Base-by-base conservation (phyloP, 92 coral and sea anemone species). In the Zoanthus sociatus region DNA sequence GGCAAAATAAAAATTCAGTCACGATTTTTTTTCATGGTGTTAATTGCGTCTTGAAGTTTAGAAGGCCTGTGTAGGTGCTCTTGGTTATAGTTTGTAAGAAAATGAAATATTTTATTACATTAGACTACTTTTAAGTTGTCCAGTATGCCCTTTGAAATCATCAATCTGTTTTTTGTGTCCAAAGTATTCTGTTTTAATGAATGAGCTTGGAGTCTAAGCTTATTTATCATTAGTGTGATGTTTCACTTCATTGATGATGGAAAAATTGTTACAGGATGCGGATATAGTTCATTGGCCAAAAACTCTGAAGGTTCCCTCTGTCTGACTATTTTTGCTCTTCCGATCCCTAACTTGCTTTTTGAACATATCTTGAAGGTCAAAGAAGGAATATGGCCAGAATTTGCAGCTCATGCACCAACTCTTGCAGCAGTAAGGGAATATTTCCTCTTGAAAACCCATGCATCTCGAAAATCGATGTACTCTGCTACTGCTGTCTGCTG, bases 361-460 rank as follows among this genome's bases (percentile, higher is more conserved):
- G 67, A 90, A 88, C 71, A 77, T 94, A 82, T 94, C 91, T 92
- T 92, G 17, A 92, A 94, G 98, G 98, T 92, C 98, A 90, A 90
- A 84, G 88, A 94, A 92, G 48, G 98, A 94, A 79, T 94, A 90
- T 88, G 92, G 93, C 82, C 93, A 94, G 86, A 94, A 93, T 92
- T 90, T 94, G 82, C 98, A 94, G 95, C 98, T 94, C 21, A 90
- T 94, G 89, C 98, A 94, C 88, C 98, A 94, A 92, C 94, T 94
- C 79, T 90, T 94, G 89, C 93, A 93, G 93, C 98, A 94, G 98
- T 94, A 94, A 94, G 98, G 92, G 84, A 73, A 51, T 10, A 7
- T 21, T 81, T 81, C 60, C 67, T 55, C 42, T 81, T 66, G 26
- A 81, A 67, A 66, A 48, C 46, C 61, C 51, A 81, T 81, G 42